Evolutionary conservation across 2,888 invertebrate species (phyloP).

Genomic region (Arrhopalites spinosus): DNA sequence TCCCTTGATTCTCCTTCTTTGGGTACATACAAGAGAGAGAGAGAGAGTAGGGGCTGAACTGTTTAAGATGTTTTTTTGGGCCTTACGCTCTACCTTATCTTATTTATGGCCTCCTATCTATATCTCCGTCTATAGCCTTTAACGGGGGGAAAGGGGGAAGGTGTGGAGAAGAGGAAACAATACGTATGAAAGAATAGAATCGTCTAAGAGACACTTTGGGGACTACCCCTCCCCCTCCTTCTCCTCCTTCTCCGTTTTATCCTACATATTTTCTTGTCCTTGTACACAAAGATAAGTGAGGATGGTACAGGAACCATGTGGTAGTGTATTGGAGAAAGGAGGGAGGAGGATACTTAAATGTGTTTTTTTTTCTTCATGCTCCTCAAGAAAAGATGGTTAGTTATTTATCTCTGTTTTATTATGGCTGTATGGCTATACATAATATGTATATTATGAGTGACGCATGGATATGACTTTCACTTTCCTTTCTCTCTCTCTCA

Average conservation of each 20-base stretch:
- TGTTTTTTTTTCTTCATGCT: background rate
- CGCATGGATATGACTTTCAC: background rate
- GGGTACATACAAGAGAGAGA: background rate
- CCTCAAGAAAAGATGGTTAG: background rate
- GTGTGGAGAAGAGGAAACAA: background rate
- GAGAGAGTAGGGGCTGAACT: constrained; percentile 10
- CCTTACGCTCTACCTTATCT: constrained; percentile 22
- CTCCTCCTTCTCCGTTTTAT: too few relatives aligned
- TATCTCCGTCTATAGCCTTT: background rate
- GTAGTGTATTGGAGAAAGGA: background rate
- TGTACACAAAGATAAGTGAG: too few relatives aligned
- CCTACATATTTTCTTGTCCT: too few relatives aligned
- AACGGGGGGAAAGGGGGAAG: background rate
- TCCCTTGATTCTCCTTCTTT: background rate
- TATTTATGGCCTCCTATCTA: constrained; percentile 26
- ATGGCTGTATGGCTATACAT: background rate
- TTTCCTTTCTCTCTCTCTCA: background rate
- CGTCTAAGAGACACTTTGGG: background rate
- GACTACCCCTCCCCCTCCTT: too few relatives aligned
- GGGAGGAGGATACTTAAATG: background rate
- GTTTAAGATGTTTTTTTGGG: constrained; percentile 18
- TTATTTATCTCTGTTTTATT: background rate
- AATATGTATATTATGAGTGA: background rate
- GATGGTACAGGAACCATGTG: too few relatives aligned
- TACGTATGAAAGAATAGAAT: background rate